These are phyloP conservation scores for Agrotis exclamationis DNA, from an alignment of 2,888 invertebrate genomes.

Conservation along the genomic window DNA sequence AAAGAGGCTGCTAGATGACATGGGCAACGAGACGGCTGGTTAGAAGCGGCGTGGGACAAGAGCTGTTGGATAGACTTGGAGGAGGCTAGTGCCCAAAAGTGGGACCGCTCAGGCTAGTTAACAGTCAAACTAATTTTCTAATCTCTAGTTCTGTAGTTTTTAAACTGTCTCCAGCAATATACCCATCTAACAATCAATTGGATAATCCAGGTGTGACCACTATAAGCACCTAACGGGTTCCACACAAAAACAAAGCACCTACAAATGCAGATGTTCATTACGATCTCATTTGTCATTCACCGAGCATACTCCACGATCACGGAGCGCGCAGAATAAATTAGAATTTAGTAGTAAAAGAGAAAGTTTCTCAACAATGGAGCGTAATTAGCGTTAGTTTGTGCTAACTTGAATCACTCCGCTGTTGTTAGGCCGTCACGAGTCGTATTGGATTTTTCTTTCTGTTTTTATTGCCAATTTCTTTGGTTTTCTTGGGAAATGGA, in stretches of 20 bases:
- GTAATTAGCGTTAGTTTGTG: slow-evolving; percentile 61
- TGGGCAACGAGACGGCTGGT: too few species aligned
- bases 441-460: slow-evolving; percentile 32
- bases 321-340: slow-evolving; percentile 62
- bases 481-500: slow-evolving; percentile 2
- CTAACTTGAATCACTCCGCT: slow-evolving; percentile 51
- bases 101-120: too few species aligned
- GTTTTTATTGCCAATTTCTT: slow-evolving; percentile 21
- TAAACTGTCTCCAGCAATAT: not conserved
- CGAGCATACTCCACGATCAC: slow-evolving; percentile 55
- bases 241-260: slow-evolving; percentile 20
- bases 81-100: too few species aligned
- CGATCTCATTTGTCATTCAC: slow-evolving; percentile 51
- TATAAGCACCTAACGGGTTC: slow-evolving; percentile 28
- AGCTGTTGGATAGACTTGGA: too few species aligned
- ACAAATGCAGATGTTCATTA: slow-evolving; percentile 54
- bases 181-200: too few species aligned
- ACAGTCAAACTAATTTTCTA: too few species aligned
- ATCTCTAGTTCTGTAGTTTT: not conserved
- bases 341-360: slow-evolving; percentile 66
- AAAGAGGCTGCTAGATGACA: too few species aligned
- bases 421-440: slow-evolving; percentile 53
- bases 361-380: slow-evolving; percentile 59
- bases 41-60: too few species aligned
- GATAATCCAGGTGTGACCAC: not conserved